phyloP scores from a whole-genome alignment of 2,888 invertebrate species.

The Rotaria magnacalcarata region DNA sequence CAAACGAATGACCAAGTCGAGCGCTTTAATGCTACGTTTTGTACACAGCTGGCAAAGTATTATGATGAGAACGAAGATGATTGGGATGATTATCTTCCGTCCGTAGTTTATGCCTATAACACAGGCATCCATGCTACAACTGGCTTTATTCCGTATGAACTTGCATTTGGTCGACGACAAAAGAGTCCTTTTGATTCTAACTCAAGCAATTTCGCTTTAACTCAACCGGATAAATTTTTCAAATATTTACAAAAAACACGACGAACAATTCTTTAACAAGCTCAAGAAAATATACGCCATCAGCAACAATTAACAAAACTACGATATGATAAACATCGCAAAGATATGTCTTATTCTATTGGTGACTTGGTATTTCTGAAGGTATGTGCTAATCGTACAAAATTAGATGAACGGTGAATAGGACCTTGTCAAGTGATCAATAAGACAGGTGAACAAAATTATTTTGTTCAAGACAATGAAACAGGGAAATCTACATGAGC shows the following conservation, averaged over 20 bases:
- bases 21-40: not conserved
- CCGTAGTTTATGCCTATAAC: not conserved
- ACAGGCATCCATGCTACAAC: not conserved
- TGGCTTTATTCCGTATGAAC: not conserved
- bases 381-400: not conserved
- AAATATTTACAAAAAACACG: not conserved
- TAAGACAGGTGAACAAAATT: not conserved
- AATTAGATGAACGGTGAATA: not conserved
- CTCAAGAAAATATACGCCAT: not conserved
- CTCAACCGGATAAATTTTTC: not conserved
- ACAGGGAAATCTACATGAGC: not conserved
- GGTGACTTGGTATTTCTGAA: not conserved
- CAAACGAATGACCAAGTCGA: not conserved
- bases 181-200: not conserved
- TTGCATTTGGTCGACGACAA: not conserved
- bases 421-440: not conserved
- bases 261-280: not conserved
- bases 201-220: not conserved
- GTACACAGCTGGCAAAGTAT: not conserved
- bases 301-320: not conserved
- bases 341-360: not conserved
- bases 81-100: not conserved
- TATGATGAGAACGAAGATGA: conserved; percentile 6
- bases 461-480: not conserved
- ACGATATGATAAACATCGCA: not conserved